These are phyloP conservation scores for Cephalopholis sonnerati DNA, from an alignment of 2,113 vertebrate genomes.

Conservation along the genomic window DNA sequence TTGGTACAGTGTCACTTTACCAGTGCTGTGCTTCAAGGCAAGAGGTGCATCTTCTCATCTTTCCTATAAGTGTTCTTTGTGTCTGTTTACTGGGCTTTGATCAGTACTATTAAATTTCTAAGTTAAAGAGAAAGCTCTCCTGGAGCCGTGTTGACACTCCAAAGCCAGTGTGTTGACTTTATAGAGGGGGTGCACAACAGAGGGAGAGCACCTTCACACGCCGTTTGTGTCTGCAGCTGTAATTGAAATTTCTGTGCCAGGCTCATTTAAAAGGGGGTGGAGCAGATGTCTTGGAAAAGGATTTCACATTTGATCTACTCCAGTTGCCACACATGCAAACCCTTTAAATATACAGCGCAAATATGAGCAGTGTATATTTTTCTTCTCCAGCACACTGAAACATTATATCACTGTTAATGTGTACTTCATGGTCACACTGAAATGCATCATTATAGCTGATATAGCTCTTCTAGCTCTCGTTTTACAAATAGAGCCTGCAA, in stretches of 20 bases:
- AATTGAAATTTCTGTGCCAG: slow-evolving; percentile 20
- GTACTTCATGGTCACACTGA: neutral
- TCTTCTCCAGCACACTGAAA: neutral
- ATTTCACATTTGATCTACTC: slow-evolving; percentile 35
- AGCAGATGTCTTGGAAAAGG: slow-evolving; percentile 24
- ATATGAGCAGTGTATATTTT: neutral
- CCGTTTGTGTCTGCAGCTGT: slow-evolving; percentile 13
- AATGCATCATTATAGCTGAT: slow-evolving; percentile 4
- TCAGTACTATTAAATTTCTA: slow-evolving; percentile 3
- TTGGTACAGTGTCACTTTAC: neutral
- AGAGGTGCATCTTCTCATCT: neutral
- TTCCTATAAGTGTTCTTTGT: neutral
- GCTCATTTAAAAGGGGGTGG: neutral
- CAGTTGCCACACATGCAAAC: slow-evolving; percentile 16
- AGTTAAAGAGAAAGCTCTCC: slow-evolving; percentile 3
- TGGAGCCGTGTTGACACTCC: slow-evolving; percentile 13
- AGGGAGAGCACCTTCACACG: slow-evolving; percentile 16
- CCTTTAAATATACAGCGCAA: slow-evolving; percentile 12
- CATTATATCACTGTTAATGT: neutral
- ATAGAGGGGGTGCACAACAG: slow-evolving; percentile 18
- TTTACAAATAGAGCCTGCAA: neutral
- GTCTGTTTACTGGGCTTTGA: slow-evolving; percentile 3
- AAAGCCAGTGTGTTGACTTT: slow-evolving; percentile 16
- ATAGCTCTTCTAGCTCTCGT: neutral
- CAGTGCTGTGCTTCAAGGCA: neutral